Conservation (phyloP, 2,797 vertebrate genomes). For the Babyrousa celebensis region DNA sequence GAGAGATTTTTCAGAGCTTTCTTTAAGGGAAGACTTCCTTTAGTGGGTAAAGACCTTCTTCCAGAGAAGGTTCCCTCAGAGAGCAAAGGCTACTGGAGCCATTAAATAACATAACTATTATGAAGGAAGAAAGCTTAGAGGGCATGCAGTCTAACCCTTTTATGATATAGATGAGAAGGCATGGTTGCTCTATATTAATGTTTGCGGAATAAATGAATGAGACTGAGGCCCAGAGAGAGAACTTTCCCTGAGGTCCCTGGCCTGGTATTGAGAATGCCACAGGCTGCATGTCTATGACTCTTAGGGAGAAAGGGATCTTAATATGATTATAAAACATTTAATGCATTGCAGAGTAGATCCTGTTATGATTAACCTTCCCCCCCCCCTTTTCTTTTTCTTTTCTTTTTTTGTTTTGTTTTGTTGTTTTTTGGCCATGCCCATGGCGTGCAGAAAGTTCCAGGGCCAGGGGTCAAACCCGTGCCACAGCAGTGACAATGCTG, state of each 20-base stretch:
- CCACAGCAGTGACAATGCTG: too few species aligned
- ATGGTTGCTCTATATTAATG: neutral
- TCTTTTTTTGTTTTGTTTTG: too few species aligned
- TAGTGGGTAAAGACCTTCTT: conserved; percentile 15
- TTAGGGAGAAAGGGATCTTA: neutral
- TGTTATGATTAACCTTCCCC: neutral
- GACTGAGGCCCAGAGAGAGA: neutral
- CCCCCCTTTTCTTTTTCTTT: too few species aligned
- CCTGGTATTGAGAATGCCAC: neutral
- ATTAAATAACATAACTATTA: neutral
- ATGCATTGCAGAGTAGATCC: neutral
- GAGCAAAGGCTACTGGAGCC: neutral
- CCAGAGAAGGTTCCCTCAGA: neutral
- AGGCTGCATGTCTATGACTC: neutral
- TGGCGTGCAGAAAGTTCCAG: too few species aligned
- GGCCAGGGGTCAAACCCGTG: too few species aligned
- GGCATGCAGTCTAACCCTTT: neutral
- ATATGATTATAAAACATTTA: neutral
- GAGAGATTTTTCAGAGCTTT: conserved; percentile 22
- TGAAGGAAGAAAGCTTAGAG: neutral
- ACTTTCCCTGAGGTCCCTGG: neutral
- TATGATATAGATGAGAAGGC: neutral
- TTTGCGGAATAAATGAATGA: neutral
- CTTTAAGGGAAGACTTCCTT: conserved; percentile 17
- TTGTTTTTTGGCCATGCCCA: too few species aligned